Conservation (phyloP, 2,797 vertebrate species). For the Acrossocheilus fasciatus region DNA sequence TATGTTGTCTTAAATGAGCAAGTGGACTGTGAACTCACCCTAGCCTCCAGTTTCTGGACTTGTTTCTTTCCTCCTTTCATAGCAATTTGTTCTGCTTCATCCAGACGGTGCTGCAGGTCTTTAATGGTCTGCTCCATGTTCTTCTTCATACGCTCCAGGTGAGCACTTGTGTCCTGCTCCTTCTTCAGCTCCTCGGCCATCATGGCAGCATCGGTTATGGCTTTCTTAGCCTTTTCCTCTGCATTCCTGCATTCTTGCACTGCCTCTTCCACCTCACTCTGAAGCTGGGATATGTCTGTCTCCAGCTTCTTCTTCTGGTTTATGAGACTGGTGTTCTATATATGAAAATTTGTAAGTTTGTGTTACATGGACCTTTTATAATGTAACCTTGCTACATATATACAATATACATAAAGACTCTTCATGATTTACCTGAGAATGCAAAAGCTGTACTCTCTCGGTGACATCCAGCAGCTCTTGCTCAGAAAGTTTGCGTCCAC, state of each 20-base stretch:
- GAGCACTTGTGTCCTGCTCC: conserved; percentile 82
- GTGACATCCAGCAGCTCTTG: conserved; percentile 78
- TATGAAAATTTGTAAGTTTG: neutral
- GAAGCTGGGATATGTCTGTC: conserved; percentile 77
- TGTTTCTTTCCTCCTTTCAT: conserved; percentile 90
- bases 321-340: conserved; percentile 87
- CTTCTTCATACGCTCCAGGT: conserved; percentile 84
- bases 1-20: neutral
- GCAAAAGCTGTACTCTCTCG: conserved; percentile 80
- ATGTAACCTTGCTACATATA: neutral
- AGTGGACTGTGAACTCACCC: conserved; percentile 70
- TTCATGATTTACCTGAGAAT: conserved; percentile 73
- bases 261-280: conserved; percentile 83
- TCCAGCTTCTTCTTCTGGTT: conserved; percentile 91
- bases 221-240: conserved; percentile 93
- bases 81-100: conserved; percentile 89
- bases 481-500: conserved; percentile 72
- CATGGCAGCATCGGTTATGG: conserved; percentile 93
- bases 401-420: neutral
- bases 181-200: conserved; percentile 90
- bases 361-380: neutral
- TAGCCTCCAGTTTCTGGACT: conserved; percentile 86
- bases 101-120: conserved; percentile 83
- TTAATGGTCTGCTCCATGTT: conserved; percentile 87
- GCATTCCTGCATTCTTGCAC: conserved; percentile 88